phyloP scores from a whole-genome alignment of 2,797 vertebrate genomes.

The Eurystomus glaucurus region DNA sequence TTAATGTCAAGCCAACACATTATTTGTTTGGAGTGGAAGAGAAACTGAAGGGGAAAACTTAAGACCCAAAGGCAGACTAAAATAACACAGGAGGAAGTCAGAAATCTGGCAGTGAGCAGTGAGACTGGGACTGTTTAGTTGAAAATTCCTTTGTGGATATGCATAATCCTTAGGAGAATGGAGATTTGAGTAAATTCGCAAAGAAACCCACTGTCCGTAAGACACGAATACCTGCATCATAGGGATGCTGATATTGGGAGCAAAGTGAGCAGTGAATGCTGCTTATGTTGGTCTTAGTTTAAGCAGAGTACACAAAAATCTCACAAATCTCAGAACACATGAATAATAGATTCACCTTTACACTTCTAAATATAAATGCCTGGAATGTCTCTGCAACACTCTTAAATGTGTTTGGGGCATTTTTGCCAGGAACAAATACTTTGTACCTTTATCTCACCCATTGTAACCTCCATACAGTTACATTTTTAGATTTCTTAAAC shows the following conservation, averaged over 20 bases:
- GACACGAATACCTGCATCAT: background rate
- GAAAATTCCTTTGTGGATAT: fast-evolving
- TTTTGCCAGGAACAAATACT: background rate
- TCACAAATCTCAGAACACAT: background rate
- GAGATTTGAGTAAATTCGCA: background rate
- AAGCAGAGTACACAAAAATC: background rate
- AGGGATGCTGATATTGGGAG: background rate
- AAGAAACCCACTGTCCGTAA: background rate
- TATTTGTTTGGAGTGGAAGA: background rate
- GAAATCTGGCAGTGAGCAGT: background rate
- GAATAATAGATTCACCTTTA: background rate
- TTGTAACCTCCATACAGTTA: background rate
- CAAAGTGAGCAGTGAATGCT: background rate
- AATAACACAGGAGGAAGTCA: background rate
- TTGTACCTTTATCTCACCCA: background rate
- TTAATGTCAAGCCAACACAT: background rate
- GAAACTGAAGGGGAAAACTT: background rate
- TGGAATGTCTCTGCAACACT: background rate
- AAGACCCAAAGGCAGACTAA: background rate
- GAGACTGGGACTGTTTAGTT: background rate
- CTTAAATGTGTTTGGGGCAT: background rate
- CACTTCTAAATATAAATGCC: background rate
- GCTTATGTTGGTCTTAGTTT: background rate
- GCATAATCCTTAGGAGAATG: background rate
- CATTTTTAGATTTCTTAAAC: background rate